These are phyloP conservation scores for Orthosia gracilis DNA, from an alignment of 2,888 invertebrate genomes.

Conservation along the genomic window DNA sequence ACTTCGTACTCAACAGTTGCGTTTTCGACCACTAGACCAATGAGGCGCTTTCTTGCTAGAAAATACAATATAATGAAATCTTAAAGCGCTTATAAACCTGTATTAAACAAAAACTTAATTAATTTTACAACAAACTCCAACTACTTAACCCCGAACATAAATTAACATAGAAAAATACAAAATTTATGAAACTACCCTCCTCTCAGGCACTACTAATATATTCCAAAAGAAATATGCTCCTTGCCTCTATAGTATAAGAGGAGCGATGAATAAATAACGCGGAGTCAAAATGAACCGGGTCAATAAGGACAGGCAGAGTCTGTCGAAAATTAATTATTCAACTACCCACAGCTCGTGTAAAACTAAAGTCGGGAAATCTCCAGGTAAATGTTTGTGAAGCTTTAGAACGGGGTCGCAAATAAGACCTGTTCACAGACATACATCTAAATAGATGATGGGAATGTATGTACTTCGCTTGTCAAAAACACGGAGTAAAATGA, in stretches of 20 bases:
- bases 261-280: constrained; percentile 59
- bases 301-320: constrained; percentile 54
- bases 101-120: not conserved
- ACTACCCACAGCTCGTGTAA: constrained; percentile 24
- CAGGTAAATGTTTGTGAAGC: constrained; percentile 37
- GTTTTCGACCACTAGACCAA: no score
- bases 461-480: no score
- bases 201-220: constrained; percentile 37
- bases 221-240: constrained; percentile 50
- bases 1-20: no score
- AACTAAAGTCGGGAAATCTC: constrained; percentile 50
- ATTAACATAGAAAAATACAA: constrained; percentile 16
- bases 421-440: not conserved
- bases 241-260: constrained; percentile 36
- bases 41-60: no score
- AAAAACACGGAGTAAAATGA: no score
- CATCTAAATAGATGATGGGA: no score
- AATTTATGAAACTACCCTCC: constrained; percentile 21
- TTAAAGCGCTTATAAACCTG: not conserved
- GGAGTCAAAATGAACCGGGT: constrained; percentile 54
- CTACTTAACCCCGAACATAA: constrained; percentile 3
- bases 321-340: constrained; percentile 56
- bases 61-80: not conserved
- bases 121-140: constrained; percentile 8
- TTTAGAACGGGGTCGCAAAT: constrained; percentile 27